phyloP scores from a whole-genome alignment of 2,797 vertebrate genomes.

The Adrianichthys oophorus region DNA sequence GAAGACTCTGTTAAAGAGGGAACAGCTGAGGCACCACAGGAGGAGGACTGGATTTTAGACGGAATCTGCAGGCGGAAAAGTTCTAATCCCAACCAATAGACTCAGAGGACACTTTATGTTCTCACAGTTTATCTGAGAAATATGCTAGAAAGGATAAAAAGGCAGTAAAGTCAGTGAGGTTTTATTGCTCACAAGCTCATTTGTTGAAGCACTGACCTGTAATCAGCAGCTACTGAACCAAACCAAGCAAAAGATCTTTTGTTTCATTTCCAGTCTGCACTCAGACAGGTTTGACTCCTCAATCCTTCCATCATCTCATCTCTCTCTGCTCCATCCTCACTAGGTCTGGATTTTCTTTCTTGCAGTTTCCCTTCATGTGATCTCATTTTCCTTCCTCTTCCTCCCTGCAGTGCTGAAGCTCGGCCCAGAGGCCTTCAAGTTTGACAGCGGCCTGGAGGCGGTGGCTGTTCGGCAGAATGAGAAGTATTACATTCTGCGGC shows the following conservation, averaged over 20 bases:
- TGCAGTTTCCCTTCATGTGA: no score
- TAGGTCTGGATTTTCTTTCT: no score
- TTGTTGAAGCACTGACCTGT: conserved; percentile 5
- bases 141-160: conserved; percentile 22
- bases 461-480: conserved; percentile 96
- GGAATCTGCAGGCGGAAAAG: no score
- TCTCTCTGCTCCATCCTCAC: not conserved
- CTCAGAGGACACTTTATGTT: conserved; percentile 2
- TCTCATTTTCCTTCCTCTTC: not conserved
- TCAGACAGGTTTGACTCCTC: not conserved
- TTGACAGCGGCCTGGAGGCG: conserved; percentile 93
- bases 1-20: no score
- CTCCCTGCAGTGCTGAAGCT: conserved; percentile 87
- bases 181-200: conserved; percentile 8
- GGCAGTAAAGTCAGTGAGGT: conserved; percentile 22
- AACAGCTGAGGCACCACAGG: no score
- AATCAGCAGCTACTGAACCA: conserved; percentile 21
- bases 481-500: conserved; percentile 97
- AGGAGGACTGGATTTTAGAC: no score
- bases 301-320: not conserved
- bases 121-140: conserved; percentile 32
- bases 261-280: conserved; percentile 4
- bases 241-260: conserved; percentile 20
- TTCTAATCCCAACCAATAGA: no score
- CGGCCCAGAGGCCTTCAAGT: conserved; percentile 97